phyloP scores from a whole-genome alignment of 2,113 vertebrate genomes.

The Hypocryptadius cinnamomeus region DNA sequence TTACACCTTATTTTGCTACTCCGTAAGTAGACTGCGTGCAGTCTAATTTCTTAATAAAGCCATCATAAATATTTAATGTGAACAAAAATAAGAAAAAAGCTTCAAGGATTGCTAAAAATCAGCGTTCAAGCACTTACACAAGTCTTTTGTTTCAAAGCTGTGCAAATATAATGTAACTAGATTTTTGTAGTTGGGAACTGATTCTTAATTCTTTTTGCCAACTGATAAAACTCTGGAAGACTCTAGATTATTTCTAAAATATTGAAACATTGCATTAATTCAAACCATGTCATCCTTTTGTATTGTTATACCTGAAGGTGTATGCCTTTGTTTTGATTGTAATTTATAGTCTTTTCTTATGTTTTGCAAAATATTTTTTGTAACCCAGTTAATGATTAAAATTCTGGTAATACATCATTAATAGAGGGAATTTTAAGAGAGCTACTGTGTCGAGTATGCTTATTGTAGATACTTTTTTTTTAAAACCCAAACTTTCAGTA shows the following conservation, averaged over 20 bases:
- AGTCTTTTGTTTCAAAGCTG: not conserved
- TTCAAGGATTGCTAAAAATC: not conserved
- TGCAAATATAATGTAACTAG: not conserved
- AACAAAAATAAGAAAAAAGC: not conserved
- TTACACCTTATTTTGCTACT: not conserved
- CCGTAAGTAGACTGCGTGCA: not conserved
- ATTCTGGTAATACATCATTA: not conserved
- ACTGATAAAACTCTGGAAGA: not conserved
- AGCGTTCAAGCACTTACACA: not conserved
- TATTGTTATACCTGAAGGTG: not conserved
- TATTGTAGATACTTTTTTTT: not conserved
- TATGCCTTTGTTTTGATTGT: not conserved
- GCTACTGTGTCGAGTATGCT: not conserved
- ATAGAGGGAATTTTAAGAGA: not conserved
- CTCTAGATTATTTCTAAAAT: not conserved
- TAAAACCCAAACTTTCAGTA: not conserved
- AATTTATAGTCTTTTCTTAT: not conserved
- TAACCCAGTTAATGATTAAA: not conserved
- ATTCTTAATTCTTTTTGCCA: not conserved
- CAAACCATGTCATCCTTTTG: not conserved
- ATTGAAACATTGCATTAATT: not conserved
- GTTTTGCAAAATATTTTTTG: not conserved
- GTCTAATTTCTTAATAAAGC: constrained; percentile 24
- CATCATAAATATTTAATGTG: constrained; percentile 50
- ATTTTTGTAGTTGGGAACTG: not conserved